A percentile compares a stretch with the other conserved stretches of the same genome.
phyloP scores from a whole-genome alignment of 2,113 vertebrate species.

The Carollia perspicillata region DNA sequence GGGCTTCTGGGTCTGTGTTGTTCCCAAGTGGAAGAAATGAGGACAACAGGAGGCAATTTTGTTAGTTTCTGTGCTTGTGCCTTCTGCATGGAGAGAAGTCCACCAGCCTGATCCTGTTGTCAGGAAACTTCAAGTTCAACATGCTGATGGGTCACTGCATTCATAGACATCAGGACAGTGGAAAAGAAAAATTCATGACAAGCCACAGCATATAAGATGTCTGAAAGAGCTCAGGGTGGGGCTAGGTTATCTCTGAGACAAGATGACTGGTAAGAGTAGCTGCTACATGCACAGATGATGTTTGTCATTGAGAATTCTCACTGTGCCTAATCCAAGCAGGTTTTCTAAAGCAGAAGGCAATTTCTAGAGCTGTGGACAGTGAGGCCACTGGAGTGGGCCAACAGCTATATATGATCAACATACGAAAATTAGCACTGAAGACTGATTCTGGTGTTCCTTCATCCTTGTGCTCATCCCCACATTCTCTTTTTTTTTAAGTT shows the following conservation, averaged over 20 bases:
- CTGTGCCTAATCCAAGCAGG: not conserved
- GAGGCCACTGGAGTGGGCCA: not conserved
- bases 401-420: not conserved
- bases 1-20: not conserved
- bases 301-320: not conserved
- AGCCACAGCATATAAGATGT: not conserved
- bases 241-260: not conserved
- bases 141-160: not conserved
- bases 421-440: not conserved
- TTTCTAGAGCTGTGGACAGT: not conserved
- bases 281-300: not conserved
- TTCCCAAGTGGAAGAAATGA: not conserved
- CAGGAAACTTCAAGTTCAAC: slow-evolving; percentile 24
- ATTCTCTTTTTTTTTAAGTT: not conserved
- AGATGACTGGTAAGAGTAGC: not conserved
- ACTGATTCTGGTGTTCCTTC: not conserved
- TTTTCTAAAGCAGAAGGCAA: slow-evolving; percentile 25
- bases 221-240: not conserved
- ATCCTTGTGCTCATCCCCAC: not conserved
- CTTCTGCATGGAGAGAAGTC: not conserved
- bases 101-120: not conserved
- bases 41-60: not conserved
- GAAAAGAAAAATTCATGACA: not conserved
- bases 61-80: not conserved
- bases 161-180: not conserved